Evolutionary conservation across 1,140 invertebrate genomes (phyloP).

Genomic region (Leptopilina boulardi): DNA sequence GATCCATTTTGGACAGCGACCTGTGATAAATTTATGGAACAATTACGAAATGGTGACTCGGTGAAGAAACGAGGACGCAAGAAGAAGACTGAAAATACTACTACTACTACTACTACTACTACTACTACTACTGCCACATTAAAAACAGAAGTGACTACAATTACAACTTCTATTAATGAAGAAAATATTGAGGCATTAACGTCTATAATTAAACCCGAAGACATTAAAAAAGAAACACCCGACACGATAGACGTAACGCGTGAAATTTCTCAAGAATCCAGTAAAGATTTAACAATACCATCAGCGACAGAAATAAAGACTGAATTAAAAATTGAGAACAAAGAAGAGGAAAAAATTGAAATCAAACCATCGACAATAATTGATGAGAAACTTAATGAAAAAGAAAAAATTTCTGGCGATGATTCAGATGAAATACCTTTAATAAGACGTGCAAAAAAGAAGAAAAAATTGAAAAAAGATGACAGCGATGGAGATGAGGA

Average conservation of each 20-base stretch:
- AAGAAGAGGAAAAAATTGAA: slow-evolving; percentile 48
- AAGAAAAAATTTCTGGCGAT: slow-evolving; percentile 57
- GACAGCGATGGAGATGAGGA: slow-evolving; percentile 69
- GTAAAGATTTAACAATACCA: slow-evolving; percentile 43
- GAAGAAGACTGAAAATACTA: slow-evolving; percentile 71
- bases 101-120: no score
- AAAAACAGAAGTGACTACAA: neutral
- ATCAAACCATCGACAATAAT: slow-evolving; percentile 43
- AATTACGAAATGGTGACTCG: slow-evolving; percentile 78
- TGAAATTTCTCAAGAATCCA: slow-evolving; percentile 48
- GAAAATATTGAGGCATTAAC: slow-evolving; percentile 24
- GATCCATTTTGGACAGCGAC: slow-evolving; percentile 80
- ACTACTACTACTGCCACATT: slow-evolving; percentile 41
- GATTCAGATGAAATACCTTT: slow-evolving; percentile 71
- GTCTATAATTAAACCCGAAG: slow-evolving; percentile 57
- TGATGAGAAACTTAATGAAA: slow-evolving; percentile 48
- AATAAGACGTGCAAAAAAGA: slow-evolving; percentile 60
- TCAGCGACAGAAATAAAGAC: slow-evolving; percentile 50
- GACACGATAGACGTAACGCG: slow-evolving; percentile 39
- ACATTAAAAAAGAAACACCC: slow-evolving; percentile 65
- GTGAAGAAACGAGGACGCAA: slow-evolving; percentile 76
- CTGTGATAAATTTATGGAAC: slow-evolving; percentile 84
- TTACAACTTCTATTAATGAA: no score
- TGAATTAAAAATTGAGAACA: slow-evolving; percentile 40
- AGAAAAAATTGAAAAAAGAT: slow-evolving; percentile 58